These are phyloP conservation scores for Drosophila algonquin DNA, from an alignment of 2,888 invertebrate genomes.

Conservation along the genomic window DNA sequence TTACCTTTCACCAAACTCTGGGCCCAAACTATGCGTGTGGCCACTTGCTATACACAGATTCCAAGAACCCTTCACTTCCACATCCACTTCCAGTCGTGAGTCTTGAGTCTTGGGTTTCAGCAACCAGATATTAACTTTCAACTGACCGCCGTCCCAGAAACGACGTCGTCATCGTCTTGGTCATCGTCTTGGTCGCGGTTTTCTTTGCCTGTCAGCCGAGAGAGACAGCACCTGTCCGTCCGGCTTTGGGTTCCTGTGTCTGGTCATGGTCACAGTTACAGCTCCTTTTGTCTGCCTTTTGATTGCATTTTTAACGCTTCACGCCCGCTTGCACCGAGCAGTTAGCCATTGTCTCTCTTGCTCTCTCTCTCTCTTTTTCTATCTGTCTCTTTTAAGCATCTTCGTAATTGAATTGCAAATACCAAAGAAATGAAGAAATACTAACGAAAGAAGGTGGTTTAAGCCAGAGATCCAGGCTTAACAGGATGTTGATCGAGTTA, in stretches of 20 bases:
- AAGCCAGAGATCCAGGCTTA: slow-evolving; percentile 5
- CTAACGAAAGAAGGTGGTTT: slow-evolving; percentile 11
- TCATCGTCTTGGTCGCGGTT: slow-evolving; percentile 49
- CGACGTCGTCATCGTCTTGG: slow-evolving; percentile 35
- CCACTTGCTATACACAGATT: background rate
- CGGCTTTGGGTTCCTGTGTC: slow-evolving; percentile 5
- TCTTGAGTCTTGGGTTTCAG: slow-evolving; percentile 41
- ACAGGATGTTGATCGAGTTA: slow-evolving; percentile 30
- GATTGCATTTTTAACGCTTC: slow-evolving; percentile 77
- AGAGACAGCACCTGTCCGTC: slow-evolving; percentile 29
- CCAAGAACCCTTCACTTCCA: slow-evolving; percentile 47
- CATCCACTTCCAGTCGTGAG: slow-evolving; percentile 35
- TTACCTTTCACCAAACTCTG: slow-evolving; percentile 35
- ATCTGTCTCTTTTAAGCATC: background rate
- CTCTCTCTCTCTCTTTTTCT: background rate
- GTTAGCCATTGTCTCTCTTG: slow-evolving; percentile 12
- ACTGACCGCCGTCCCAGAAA: slow-evolving; percentile 22
- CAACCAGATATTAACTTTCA: slow-evolving; percentile 68
- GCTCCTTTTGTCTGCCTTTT: slow-evolving; percentile 57
- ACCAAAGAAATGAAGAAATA: slow-evolving; percentile 7
- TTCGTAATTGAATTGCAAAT: slow-evolving; percentile 42
- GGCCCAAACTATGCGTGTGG: slow-evolving; percentile 25
- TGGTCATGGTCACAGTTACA: slow-evolving; percentile 66
- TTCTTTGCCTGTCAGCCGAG: slow-evolving; percentile 48
- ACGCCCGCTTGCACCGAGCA: slow-evolving; percentile 42